phyloP scores from a whole-genome alignment of 2,797 vertebrate species.

The Pachyuromys duprasi region DNA sequence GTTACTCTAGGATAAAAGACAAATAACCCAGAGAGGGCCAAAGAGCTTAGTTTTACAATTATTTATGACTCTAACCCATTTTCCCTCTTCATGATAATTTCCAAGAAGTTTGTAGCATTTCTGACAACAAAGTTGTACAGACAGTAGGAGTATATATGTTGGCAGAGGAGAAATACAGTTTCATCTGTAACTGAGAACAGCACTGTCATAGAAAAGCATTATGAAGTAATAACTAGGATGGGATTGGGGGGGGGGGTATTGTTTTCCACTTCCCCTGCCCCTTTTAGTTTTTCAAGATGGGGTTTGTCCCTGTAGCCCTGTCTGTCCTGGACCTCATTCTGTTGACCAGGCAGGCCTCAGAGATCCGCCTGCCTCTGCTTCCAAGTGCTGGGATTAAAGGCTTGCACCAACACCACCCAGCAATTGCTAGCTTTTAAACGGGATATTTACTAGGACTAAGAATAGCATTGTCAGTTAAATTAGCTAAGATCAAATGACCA shows the following conservation, averaged over 20 bases:
- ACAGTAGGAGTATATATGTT: neutral
- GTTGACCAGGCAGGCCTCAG: neutral
- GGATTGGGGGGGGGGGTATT: neutral
- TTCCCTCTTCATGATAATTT: constrained; percentile 22
- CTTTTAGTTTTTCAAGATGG: neutral
- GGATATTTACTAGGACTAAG: constrained; percentile 64
- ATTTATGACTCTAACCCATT: neutral
- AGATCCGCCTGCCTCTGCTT: neutral
- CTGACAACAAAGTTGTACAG: constrained; percentile 34
- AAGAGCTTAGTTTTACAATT: constrained; percentile 64
- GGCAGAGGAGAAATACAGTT: neutral
- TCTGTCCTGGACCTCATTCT: neutral
- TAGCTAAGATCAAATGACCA: constrained; percentile 73
- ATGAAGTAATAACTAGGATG: neutral
- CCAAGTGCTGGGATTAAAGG: neutral
- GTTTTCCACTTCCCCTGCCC: neutral
- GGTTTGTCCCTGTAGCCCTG: neutral
- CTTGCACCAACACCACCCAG: neutral
- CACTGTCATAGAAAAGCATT: constrained; percentile 60
- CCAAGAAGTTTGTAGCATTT: constrained; percentile 11
- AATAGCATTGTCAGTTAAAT: constrained; percentile 70
- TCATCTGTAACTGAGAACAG: constrained; percentile 36
- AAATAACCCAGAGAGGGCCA: constrained; percentile 56
- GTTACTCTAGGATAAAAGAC: constrained; percentile 47
- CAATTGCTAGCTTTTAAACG: constrained; percentile 67